Evolutionary conservation across 2,797 vertebrate species (phyloP).

Genomic region (Esox masquinongy): DNA sequence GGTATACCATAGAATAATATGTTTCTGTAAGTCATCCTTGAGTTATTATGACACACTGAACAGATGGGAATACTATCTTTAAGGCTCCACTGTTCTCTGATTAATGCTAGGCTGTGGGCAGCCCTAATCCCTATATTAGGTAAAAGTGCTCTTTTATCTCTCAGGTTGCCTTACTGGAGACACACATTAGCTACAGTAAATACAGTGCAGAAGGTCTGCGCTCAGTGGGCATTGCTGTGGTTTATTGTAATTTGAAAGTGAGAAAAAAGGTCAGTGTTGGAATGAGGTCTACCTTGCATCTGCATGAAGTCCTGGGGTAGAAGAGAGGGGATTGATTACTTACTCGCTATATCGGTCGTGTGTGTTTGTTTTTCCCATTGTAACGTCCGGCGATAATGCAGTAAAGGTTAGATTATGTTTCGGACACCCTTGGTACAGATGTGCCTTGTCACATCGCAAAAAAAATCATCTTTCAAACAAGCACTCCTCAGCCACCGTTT

Average conservation of each 20-base stretch:
- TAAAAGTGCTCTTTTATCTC: conserved; percentile 38
- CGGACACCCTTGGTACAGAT: too few species aligned
- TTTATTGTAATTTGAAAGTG: not conserved
- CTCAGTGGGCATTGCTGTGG: conserved; percentile 45
- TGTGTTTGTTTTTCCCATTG: not conserved
- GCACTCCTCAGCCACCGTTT: too few species aligned
- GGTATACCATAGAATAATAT: not conserved
- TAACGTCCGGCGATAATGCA: too few species aligned
- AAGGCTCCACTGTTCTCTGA: conserved; percentile 48
- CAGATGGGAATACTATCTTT: conserved; percentile 53
- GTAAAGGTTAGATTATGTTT: too few species aligned
- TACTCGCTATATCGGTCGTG: not conserved
- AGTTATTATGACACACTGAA: not conserved
- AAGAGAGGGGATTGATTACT: conserved; percentile 59
- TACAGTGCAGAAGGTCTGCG: conserved; percentile 60
- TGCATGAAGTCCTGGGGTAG: conserved; percentile 15
- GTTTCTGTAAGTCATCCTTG: not conserved
- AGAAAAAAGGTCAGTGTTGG: conserved; percentile 21
- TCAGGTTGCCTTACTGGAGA: conserved; percentile 55
- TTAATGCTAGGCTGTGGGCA: not conserved
- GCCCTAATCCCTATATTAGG: not conserved
- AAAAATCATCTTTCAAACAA: too few species aligned
- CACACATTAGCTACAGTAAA: conserved; percentile 62
- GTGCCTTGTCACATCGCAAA: too few species aligned
- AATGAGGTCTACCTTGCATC: conserved; percentile 45